Conservation (phyloP, 2,888 invertebrate species). For the Lymantria dispar region DNA sequence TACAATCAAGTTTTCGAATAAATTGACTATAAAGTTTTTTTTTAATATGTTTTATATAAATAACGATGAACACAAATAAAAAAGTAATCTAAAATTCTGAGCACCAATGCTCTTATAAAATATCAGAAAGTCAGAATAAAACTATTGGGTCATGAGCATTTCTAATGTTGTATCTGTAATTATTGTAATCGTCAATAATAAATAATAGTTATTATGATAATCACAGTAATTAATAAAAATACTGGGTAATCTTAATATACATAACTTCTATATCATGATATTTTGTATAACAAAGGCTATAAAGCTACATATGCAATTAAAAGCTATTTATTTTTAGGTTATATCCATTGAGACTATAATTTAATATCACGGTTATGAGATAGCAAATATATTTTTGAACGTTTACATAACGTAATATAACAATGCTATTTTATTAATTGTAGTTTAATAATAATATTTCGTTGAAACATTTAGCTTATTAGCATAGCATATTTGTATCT, state of each 20-base stretch:
- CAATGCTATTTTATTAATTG: not conserved
- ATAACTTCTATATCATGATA: too few relatives aligned
- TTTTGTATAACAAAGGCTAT: not conserved
- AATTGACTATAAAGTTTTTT: too few relatives aligned
- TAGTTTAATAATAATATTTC: not conserved
- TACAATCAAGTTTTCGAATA: too few relatives aligned
- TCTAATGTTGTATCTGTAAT: too few relatives aligned
- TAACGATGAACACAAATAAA: too few relatives aligned
- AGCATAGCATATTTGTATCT: not conserved
- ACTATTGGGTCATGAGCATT: too few relatives aligned
- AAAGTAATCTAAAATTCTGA: too few relatives aligned
- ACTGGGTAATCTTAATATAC: not conserved
- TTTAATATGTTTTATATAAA: too few relatives aligned
- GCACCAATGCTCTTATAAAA: too few relatives aligned
- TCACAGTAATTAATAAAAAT: not conserved
- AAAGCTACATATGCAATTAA: not conserved
- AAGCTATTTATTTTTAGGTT: not conserved
- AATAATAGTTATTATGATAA: not conserved
- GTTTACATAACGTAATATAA: not conserved
- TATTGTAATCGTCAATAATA: too few relatives aligned
- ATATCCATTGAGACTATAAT: not conserved
- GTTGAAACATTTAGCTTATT: not conserved
- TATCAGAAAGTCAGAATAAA: too few relatives aligned
- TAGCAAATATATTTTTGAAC: not conserved
- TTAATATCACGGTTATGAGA: not conserved